Percentiles rank a stretch among this genome's conserved stretches.
Evolutionary conservation across 1,140 invertebrate genomes (phyloP).

Genomic region (Chionoecetes opilio): DNA sequence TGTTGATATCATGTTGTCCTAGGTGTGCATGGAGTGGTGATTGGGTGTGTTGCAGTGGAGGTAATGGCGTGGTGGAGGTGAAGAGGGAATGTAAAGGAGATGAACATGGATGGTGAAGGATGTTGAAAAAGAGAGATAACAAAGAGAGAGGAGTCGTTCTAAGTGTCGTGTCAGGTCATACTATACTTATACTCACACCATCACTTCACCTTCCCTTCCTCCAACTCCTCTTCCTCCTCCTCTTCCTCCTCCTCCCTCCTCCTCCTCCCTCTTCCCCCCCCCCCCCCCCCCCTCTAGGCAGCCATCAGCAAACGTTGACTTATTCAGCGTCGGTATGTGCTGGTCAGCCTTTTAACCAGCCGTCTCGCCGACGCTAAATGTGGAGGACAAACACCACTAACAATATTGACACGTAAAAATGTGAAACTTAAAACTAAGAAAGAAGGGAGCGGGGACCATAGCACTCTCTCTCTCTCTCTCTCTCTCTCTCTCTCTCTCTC

Average conservation of each 20-base stretch:
- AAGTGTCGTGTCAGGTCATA: background rate
- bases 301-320: constrained; percentile 14
- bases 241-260: background rate
- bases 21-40: too few relatives aligned
- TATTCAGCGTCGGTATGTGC: constrained; percentile 40
- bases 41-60: background rate
- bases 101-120: background rate
- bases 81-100: background rate
- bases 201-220: background rate
- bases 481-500: background rate
- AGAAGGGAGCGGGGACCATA: too few relatives aligned
- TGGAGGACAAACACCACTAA: constrained; percentile 34
- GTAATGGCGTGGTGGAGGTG: background rate
- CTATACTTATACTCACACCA: background rate
- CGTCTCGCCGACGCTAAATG: constrained; percentile 54
- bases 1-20: too few relatives aligned
- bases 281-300: background rate
- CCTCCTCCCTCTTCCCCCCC: background rate
- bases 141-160: background rate
- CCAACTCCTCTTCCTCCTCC: background rate
- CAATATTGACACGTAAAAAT: constrained; percentile 58
- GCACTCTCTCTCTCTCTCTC: constrained; percentile 11
- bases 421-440: constrained; percentile 40
- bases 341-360: constrained; percentile 49
- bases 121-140: constrained; percentile 18